These are phyloP conservation scores for Camelus bactrianus DNA, from an alignment of 2,113 vertebrate genomes.

Conservation along the genomic window DNA sequence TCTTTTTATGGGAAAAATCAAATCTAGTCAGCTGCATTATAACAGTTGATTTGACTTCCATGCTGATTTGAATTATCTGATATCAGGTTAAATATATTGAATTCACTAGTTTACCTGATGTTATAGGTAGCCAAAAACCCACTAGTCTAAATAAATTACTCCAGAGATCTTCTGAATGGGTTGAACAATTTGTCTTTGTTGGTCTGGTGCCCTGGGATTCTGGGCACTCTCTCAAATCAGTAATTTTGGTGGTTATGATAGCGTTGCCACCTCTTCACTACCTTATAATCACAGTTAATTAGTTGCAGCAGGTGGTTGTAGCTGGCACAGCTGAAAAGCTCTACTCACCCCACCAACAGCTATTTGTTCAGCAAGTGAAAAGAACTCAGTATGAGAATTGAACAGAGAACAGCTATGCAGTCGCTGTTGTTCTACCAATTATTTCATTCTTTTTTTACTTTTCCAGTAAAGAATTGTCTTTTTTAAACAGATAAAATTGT, in stretches of 20 bases:
- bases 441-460: not conserved
- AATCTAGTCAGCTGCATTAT: not conserved
- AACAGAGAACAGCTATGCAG: conserved; percentile 20
- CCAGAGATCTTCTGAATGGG: not conserved
- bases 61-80: not conserved
- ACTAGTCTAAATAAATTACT: conserved; percentile 25
- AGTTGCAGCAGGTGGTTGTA: conserved; percentile 34
- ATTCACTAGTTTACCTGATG: conserved; percentile 27
- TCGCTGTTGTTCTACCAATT: conserved; percentile 21
- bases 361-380: conserved; percentile 69
- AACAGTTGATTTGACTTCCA: conserved; percentile 16
- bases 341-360: conserved; percentile 22
- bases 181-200: conserved; percentile 51
- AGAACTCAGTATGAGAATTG: conserved; percentile 43
- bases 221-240: conserved; percentile 16
- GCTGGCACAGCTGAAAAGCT: conserved; percentile 40
- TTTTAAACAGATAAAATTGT: not conserved
- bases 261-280: conserved; percentile 43
- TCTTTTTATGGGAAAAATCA: conserved; percentile 10
- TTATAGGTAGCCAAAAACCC: not conserved
- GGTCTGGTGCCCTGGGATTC: conserved; percentile 58
- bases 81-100: conserved; percentile 29
- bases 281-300: conserved; percentile 69
- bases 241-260: conserved; percentile 66
- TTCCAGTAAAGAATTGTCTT: not conserved